A percentile compares a stretch with the other conserved stretches of the same genome.
Conservation (phyloP, 2,113 vertebrate genomes). For the Barbus barbus region DNA sequence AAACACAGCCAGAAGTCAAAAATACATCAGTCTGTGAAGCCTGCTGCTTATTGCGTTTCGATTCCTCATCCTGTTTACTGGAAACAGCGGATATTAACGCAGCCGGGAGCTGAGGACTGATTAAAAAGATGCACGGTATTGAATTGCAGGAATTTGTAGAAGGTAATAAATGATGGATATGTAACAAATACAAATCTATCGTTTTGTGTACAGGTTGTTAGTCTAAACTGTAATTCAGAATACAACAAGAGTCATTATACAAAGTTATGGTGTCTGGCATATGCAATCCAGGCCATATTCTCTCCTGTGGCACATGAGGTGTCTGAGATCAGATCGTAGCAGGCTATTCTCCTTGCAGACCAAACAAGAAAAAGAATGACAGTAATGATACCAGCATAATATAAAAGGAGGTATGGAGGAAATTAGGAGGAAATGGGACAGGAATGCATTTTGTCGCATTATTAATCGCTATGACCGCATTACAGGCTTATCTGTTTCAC, state of each 20-base stretch:
- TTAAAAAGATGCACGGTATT: conserved; percentile 6
- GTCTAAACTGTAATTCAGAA: too few species aligned
- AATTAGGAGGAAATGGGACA: conserved; percentile 49
- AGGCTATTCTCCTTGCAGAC: neutral
- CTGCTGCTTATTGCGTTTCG: conserved; percentile 30
- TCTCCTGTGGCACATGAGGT: neutral
- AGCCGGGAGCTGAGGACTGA: neutral
- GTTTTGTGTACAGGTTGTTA: too few species aligned
- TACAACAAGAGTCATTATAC: conserved; percentile 34
- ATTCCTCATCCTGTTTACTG: conserved; percentile 26
- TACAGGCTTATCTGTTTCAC: conserved; percentile 52
- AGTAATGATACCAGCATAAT: conserved; percentile 12
- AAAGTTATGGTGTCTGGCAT: neutral
- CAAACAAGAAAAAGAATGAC: conserved; percentile 33
- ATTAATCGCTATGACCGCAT: conserved; percentile 61
- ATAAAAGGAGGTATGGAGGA: conserved; percentile 27
- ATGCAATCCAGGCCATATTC: neutral
- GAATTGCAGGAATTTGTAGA: conserved; percentile 51
- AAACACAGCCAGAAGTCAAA: conserved; percentile 23
- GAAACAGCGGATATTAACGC: neutral
- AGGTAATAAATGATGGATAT: conserved; percentile 64
- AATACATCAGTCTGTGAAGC: conserved; percentile 22
- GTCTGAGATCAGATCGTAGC: neutral
- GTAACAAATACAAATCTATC: too few species aligned
- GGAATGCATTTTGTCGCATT: conserved; percentile 56